Conservation (phyloP, 2,113 vertebrate genomes). For the Spea bombifrons region DNA sequence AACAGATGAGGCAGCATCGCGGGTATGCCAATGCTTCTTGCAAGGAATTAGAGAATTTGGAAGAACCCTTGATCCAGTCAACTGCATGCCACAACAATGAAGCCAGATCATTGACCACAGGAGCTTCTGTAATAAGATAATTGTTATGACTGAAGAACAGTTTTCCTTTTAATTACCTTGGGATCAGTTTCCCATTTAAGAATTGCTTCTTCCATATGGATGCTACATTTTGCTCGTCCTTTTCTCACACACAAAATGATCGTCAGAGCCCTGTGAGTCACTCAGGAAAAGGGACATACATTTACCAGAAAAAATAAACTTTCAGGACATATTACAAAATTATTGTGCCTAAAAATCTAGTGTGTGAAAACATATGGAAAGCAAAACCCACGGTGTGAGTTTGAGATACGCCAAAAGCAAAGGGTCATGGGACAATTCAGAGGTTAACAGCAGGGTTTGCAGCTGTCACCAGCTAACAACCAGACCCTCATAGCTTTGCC, state of each 20-base stretch:
- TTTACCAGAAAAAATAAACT: background rate
- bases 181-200: background rate
- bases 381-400: background rate
- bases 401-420: background rate
- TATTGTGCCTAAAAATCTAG: background rate
- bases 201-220: background rate
- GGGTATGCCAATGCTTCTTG: too few species aligned
- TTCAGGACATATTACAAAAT: background rate
- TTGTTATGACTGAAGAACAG: too few species aligned
- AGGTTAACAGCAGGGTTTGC: background rate
- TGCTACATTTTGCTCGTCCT: background rate
- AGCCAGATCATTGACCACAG: too few species aligned
- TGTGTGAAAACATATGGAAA: slow-evolving; percentile 5
- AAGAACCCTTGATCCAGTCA: too few species aligned
- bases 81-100: too few species aligned
- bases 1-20: too few species aligned
- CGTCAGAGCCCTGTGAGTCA: background rate
- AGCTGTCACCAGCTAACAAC: background rate
- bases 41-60: too few species aligned
- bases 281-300: background rate
- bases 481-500: background rate
- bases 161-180: too few species aligned
- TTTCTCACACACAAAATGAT: background rate
- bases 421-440: background rate
- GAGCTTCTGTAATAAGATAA: too few species aligned